A percentile compares a stretch with the other conserved stretches of the same genome.
Conservation (phyloP, 2,888 invertebrate species). For the Herminia tarsipennalis region DNA sequence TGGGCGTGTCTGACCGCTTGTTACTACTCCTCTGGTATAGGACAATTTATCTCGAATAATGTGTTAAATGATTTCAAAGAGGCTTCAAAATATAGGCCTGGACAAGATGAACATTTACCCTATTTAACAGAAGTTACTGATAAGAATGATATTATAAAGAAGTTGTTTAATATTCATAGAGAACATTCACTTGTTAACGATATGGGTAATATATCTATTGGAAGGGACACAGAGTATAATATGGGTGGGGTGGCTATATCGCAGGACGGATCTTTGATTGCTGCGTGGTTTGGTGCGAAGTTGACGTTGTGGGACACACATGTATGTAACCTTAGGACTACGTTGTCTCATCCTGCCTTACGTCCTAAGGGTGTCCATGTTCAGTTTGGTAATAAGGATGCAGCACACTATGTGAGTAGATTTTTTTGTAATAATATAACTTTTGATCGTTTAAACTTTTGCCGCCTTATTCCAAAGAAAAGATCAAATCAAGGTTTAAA, state of each 20-base stretch:
- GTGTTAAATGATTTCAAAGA: slow-evolving; percentile 68
- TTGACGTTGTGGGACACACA: slow-evolving; percentile 79
- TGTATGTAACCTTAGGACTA: slow-evolving; percentile 68
- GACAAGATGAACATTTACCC: slow-evolving; percentile 46
- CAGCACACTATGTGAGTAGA: slow-evolving; percentile 78
- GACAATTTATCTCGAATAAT: slow-evolving; percentile 64
- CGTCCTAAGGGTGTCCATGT: slow-evolving; percentile 75
- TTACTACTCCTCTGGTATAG: slow-evolving; percentile 75
- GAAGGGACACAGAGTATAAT: slow-evolving; percentile 52
- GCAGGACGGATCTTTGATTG: slow-evolving; percentile 79
- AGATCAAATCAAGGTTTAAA: too few relatives aligned
- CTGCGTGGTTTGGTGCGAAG: slow-evolving; percentile 81
- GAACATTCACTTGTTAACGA: slow-evolving; percentile 47
- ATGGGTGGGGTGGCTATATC: slow-evolving; percentile 80
- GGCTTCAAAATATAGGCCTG: slow-evolving; percentile 43
- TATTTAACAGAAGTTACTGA: slow-evolving; percentile 52
- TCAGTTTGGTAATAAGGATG: slow-evolving; percentile 74
- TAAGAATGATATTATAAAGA: slow-evolving; percentile 61
- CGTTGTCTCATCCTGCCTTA: slow-evolving; percentile 74
- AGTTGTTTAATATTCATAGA: slow-evolving; percentile 70
- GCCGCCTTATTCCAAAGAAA: too few relatives aligned
- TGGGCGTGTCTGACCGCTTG: slow-evolving; percentile 77
- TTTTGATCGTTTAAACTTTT: too few relatives aligned
- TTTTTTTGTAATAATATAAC: not conserved
- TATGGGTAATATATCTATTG: slow-evolving; percentile 41